Evolutionary conservation across 2,888 invertebrate genomes (phyloP).

Genomic region (Drosophila mulleri): DNA sequence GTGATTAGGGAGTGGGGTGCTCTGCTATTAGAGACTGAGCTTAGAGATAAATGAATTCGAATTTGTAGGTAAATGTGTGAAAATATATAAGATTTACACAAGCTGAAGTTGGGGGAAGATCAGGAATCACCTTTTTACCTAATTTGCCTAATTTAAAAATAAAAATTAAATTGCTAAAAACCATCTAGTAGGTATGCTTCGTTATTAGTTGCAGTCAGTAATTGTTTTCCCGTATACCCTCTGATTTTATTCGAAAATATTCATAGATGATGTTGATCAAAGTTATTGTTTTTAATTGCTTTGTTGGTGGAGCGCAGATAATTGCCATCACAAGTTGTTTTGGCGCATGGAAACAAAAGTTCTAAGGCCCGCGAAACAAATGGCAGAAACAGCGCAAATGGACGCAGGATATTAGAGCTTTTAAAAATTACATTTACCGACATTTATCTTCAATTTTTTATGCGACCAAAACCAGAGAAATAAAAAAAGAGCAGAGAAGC

Average conservation of each 20-base stretch:
- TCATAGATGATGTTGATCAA: constrained; percentile 13
- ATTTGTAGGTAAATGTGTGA: background rate
- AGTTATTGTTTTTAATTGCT: constrained; percentile 43
- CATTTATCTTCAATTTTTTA: constrained; percentile 70
- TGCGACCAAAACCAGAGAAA: constrained; percentile 31
- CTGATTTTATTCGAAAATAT: background rate
- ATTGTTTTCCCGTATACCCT: background rate
- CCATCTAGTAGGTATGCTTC: background rate
- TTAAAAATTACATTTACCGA: constrained; percentile 73
- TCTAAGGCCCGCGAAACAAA: constrained; percentile 46
- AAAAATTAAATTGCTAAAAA: no score
- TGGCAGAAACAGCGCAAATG: constrained; percentile 50
- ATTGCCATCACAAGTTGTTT: constrained; percentile 24
- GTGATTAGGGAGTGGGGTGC: background rate
- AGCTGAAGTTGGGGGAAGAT: background rate
- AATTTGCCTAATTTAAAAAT: no score
- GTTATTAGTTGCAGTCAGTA: background rate
- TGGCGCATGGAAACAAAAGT: constrained; percentile 43
- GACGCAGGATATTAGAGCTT: constrained; percentile 69
- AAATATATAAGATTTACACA: background rate
- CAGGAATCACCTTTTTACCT: no score
- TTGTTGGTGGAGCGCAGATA: constrained; percentile 23
- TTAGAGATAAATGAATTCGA: background rate
- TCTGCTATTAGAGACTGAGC: background rate
- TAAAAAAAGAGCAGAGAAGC: background rate